Percentiles rank a stretch among this genome's conserved stretches.
These are phyloP conservation scores for Antennarius striatus DNA, from an alignment of 2,113 vertebrate species.

Conservation along the genomic window DNA sequence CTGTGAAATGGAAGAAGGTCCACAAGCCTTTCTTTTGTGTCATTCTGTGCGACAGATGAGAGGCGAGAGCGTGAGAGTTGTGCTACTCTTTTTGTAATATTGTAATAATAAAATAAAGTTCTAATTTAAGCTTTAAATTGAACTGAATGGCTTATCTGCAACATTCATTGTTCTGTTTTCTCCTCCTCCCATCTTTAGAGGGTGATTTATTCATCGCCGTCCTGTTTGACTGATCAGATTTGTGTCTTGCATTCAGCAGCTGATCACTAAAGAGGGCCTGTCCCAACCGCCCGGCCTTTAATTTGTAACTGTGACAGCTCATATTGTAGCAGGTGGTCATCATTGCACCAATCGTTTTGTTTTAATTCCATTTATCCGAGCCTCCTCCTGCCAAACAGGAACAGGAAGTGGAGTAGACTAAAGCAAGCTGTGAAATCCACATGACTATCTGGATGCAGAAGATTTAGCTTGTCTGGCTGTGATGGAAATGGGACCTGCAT, in stretches of 20 bases:
- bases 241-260: slow-evolving; percentile 13
- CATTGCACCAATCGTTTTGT: slow-evolving; percentile 48
- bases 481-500: slow-evolving; percentile 71
- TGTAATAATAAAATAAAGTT: slow-evolving; percentile 89
- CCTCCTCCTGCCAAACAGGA: slow-evolving; percentile 31
- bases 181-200: too few relatives aligned
- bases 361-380: slow-evolving; percentile 56
- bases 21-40: slow-evolving; percentile 76
- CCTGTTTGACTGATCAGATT: background rate
- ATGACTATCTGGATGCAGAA: slow-evolving; percentile 55
- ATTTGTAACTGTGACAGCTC: slow-evolving; percentile 35
- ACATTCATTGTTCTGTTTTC: background rate
- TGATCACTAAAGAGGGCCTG: background rate
- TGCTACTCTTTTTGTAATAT: slow-evolving; percentile 88
- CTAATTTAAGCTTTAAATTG: slow-evolving; percentile 85
- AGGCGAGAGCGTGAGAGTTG: slow-evolving; percentile 78
- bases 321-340: slow-evolving; percentile 41
- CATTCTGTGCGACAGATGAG: slow-evolving; percentile 77
- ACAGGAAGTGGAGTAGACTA: slow-evolving; percentile 64
- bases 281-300: background rate
- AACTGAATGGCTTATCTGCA: slow-evolving; percentile 2
- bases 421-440: slow-evolving; percentile 66
- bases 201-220: too few relatives aligned
- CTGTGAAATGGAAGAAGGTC: slow-evolving; percentile 81
- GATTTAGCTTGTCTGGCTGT: slow-evolving; percentile 70